Evolutionary conservation across 2,888 invertebrate genomes (phyloP).

Genomic region (Spisula subtruncata): DNA sequence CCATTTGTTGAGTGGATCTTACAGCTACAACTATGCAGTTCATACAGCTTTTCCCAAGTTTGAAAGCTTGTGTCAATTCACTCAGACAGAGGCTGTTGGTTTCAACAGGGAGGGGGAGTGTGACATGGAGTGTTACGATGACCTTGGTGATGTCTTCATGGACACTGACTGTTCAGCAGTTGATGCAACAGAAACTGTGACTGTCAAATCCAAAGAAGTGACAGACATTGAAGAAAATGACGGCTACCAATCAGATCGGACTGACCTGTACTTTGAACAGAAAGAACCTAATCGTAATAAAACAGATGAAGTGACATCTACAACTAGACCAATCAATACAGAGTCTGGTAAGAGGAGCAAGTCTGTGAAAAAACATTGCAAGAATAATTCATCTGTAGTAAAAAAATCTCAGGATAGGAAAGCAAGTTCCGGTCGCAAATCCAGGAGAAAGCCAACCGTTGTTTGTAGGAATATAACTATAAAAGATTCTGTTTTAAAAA

Average conservation of each 20-base stretch:
- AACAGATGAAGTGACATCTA: background rate
- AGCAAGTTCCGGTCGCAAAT: background rate
- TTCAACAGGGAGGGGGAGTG: constrained; percentile 30
- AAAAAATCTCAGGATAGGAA: background rate
- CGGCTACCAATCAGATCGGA: constrained; percentile 37
- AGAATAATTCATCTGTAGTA: background rate
- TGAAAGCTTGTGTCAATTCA: constrained; percentile 39
- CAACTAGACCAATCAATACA: background rate
- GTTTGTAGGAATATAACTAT: background rate
- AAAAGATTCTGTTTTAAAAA: background rate
- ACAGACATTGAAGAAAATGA: constrained; percentile 28
- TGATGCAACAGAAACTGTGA: background rate
- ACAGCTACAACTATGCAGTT: constrained; percentile 31
- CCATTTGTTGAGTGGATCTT: constrained; percentile 29
- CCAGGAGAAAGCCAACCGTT: background rate
- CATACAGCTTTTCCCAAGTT: constrained; percentile 52
- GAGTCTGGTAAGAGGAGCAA: background rate
- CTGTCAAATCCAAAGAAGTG: background rate
- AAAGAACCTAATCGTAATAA: background rate
- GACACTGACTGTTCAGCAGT: background rate
- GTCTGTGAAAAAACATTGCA: background rate
- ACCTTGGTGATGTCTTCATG: background rate
- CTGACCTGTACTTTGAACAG: constrained; percentile 46
- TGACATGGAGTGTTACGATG: constrained; percentile 20
- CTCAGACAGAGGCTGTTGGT: constrained; percentile 34